phyloP scores from a whole-genome alignment of 2,113 vertebrate genomes.

The Chauna torquata region DNA sequence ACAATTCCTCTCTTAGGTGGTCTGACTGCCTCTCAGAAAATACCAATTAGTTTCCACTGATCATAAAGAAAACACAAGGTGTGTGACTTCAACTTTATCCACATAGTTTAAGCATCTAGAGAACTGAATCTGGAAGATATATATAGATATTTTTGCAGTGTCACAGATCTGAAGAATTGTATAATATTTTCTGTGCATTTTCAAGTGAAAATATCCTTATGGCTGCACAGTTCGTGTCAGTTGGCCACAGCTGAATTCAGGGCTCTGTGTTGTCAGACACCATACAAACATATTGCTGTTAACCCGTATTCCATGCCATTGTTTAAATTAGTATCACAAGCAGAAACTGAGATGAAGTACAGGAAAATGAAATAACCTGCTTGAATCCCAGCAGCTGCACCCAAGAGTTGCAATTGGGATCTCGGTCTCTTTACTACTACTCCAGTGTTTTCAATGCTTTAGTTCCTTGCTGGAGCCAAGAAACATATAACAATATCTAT shows the following conservation, averaged over 20 bases:
- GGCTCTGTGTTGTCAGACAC: background rate
- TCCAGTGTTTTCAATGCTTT: background rate
- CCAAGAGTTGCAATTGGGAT: rapidly evolving
- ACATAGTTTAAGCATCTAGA: background rate
- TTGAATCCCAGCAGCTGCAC: background rate
- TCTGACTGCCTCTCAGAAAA: background rate
- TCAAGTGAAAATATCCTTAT: background rate
- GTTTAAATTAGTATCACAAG: background rate
- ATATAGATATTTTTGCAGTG: background rate
- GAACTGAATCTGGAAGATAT: background rate
- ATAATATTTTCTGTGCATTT: background rate
- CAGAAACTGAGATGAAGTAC: background rate
- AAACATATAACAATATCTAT: rapidly evolving
- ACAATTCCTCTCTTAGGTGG: background rate
- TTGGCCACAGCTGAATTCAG: background rate
- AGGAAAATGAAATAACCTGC: background rate
- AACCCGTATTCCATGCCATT: background rate
- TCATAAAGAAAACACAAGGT: background rate
- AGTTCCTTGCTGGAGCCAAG: background rate
- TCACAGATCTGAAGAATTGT: background rate
- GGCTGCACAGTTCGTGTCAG: rapidly evolving
- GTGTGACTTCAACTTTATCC: background rate
- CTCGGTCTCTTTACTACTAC: background rate
- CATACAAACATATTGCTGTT: background rate
- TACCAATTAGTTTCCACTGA: background rate